Percentiles rank a stretch among this genome's conserved stretches.
phyloP scores from a whole-genome alignment of 2,888 invertebrate species.

The Hydrotaea diabolus region DNA sequence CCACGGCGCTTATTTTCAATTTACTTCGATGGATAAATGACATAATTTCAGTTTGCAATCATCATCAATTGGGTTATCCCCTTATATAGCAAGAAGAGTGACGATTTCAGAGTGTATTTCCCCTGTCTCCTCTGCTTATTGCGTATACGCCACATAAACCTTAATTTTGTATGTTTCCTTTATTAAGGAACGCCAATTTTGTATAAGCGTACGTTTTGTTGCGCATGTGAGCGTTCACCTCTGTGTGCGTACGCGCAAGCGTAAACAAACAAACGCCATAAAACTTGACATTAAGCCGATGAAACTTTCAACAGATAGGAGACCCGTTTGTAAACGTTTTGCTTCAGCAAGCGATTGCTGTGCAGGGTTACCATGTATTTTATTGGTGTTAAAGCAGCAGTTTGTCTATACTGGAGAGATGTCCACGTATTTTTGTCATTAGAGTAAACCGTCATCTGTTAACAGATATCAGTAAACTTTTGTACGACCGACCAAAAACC shows the following conservation, averaged over 20 bases:
- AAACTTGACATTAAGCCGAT: slow-evolving; percentile 61
- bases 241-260: slow-evolving; percentile 3
- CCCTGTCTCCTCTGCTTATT: background rate
- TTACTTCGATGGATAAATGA: background rate
- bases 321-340: slow-evolving; percentile 43
- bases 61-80: background rate
- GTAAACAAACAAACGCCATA: slow-evolving; percentile 7
- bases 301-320: slow-evolving; percentile 32
- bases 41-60: slow-evolving; percentile 15
- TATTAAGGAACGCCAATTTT: slow-evolving; percentile 25
- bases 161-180: slow-evolving; percentile 25
- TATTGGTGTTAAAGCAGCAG: too few relatives aligned
- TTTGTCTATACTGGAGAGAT: too few relatives aligned
- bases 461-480: too few relatives aligned
- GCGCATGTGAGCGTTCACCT: background rate
- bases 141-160: slow-evolving; percentile 39
- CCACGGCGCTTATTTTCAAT: background rate
- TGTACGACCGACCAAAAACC: too few relatives aligned
- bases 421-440: too few relatives aligned
- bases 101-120: background rate
- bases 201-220: slow-evolving; percentile 21
- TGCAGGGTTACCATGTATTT: background rate
- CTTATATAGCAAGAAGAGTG: background rate
- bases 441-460: too few relatives aligned
- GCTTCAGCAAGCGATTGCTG: background rate